A percentile compares a stretch with the other conserved stretches of the same genome.
Evolutionary conservation across 2,113 vertebrate species (phyloP).

Genomic region (Semnopithecus entellus): DNA sequence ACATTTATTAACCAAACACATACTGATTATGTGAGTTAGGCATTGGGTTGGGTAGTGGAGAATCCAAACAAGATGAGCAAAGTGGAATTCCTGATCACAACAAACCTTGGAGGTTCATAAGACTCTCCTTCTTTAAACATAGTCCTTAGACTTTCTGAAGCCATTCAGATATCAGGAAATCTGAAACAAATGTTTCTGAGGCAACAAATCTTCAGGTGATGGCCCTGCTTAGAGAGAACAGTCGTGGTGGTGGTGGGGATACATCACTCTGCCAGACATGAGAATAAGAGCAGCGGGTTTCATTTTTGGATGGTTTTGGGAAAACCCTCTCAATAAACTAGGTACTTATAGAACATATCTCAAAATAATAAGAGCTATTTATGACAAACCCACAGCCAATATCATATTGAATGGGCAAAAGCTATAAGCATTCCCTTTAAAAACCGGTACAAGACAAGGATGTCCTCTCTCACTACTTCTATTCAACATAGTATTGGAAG

Average conservation of each 20-base stretch:
- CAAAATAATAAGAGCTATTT: too few species aligned
- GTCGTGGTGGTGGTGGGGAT: too few species aligned
- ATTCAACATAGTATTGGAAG: too few species aligned
- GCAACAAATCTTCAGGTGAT: neutral
- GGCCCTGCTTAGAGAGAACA: neutral
- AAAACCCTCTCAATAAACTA: neutral
- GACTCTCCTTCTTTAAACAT: neutral
- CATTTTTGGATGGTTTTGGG: neutral
- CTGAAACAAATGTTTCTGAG: neutral
- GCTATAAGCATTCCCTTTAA: too few species aligned
- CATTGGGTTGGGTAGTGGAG: neutral
- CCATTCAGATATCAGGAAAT: neutral
- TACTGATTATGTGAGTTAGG: neutral
- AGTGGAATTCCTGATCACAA: neutral
- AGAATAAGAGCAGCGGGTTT: neutral
- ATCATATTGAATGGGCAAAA: too few species aligned
- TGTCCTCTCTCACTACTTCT: too few species aligned
- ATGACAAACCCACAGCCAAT: too few species aligned
- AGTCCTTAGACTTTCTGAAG: neutral
- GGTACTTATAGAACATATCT: too few species aligned
- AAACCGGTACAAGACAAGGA: too few species aligned
- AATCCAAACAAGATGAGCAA: neutral
- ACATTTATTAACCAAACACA: neutral
- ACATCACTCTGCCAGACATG: neutral
- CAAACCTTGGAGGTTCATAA: neutral